Conservation (phyloP, 2,888 invertebrate species). For the Sepioteuthis lessoniana region DNA sequence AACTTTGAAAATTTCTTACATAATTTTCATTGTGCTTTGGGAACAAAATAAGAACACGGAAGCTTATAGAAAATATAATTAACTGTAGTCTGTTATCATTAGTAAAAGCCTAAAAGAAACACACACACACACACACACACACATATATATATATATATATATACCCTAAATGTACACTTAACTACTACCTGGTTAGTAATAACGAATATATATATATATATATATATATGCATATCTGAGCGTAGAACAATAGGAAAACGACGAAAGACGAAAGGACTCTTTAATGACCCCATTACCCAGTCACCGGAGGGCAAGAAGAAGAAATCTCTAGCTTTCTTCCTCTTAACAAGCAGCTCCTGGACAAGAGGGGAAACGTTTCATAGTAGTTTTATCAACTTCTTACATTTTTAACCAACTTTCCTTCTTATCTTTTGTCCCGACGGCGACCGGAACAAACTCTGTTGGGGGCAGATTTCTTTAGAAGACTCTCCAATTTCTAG, state of each 20-base stretch:
- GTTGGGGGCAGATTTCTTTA: not conserved
- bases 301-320: not conserved
- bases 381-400: not conserved
- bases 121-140: no score
- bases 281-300: not conserved
- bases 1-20: no score
- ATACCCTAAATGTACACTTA: no score
- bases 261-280: not conserved
- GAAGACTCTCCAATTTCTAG: not conserved
- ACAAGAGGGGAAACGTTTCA: not conserved
- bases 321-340: not conserved
- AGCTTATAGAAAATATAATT: no score
- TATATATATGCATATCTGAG: not conserved
- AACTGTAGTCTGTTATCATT: no score
- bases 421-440: not conserved
- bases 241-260: not conserved
- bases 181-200: no score
- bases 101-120: no score
- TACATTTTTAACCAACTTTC: conserved; percentile 13
- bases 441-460: not conserved
- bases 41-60: no score
- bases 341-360: not conserved
- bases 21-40: no score
- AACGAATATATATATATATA: not conserved
- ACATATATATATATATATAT: no score